Evolutionary conservation across 2,888 invertebrate genomes (phyloP).

Genomic region (Meandrusa payeni): DNA sequence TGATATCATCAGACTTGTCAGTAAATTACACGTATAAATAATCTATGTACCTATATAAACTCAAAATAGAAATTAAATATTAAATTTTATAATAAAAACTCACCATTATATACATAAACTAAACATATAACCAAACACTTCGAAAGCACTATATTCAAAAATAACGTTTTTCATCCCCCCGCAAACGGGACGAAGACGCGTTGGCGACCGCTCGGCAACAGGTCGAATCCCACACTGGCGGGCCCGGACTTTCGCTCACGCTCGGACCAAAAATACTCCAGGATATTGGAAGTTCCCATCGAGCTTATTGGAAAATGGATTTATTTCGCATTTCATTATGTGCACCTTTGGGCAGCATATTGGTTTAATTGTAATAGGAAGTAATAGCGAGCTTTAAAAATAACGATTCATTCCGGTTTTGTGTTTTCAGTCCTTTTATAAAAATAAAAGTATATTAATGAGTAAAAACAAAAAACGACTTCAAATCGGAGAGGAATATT

Average conservation of each 20-base stretch:
- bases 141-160: conserved; percentile 36
- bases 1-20: no score
- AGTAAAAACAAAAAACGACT: no score
- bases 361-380: no score
- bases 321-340: conserved; percentile 57
- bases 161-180: conserved; percentile 44
- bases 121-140: conserved; percentile 27
- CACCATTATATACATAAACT: conserved; percentile 4
- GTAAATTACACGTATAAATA: no score
- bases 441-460: no score
- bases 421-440: no score
- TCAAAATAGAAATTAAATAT: no score
- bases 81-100: no score
- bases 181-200: conserved; percentile 34
- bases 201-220: conserved; percentile 73
- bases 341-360: conserved; percentile 33
- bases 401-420: neutral
- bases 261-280: conserved; percentile 76
- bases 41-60: no score
- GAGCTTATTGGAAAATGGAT: conserved; percentile 72
- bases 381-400: neutral
- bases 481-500: no score
- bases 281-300: conserved; percentile 65
- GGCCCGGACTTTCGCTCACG: conserved; percentile 45
- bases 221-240: conserved; percentile 73